Base-by-base conservation (phyloP, 2,113 vertebrate species). In the Halcyon malimbica region DNA sequence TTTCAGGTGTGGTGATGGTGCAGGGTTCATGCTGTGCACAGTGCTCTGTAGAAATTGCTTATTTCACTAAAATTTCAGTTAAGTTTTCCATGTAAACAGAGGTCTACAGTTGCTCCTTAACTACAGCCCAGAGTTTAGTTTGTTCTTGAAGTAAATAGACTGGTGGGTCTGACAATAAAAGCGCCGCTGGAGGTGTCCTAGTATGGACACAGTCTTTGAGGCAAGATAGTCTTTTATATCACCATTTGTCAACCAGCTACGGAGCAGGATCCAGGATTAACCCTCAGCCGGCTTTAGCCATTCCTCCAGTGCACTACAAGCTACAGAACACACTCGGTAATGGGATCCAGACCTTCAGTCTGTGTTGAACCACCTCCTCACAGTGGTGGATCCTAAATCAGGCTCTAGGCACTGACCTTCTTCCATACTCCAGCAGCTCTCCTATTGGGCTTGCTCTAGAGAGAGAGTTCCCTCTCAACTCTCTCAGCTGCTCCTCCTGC, bases 221-320 rank as follows among this genome's bases (percentile, higher is more conserved):
- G 76, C 73, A 63, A 77, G 89, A 37, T 74, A 67, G 83, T 70
- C 89, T 87, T 93, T 83, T 37, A 41, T 87, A n/a, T 75, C 77
- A 14, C 60, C 64, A 59, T 94, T 95, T 92, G 83, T 94, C 91
- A 83, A 62, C 11, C 56, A 69, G 78, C 44, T 60, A 16, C 5
- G 3, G 89, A 92, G 86, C 71, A 83, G 86, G 76, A 77, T 71
- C 79, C 83, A 83, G 89, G 86, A 89, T 95, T 93, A 95, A 90
- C 91, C 88, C 83, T 10, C 28, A 67, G 76, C 41, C 39, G 6
- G 79, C 83, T 92, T 73, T 48, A 67, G 31, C 80, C 28, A 1
- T 89, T 86, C 68, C 41, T 77, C 35, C 59, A 59, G 59, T 42
- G 64, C 50, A 19, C 69, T 54, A 20, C 84, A 35, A 87, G 81